Base-by-base conservation (phyloP, 2,113 vertebrate species). In the Polyodon spathula region DNA sequence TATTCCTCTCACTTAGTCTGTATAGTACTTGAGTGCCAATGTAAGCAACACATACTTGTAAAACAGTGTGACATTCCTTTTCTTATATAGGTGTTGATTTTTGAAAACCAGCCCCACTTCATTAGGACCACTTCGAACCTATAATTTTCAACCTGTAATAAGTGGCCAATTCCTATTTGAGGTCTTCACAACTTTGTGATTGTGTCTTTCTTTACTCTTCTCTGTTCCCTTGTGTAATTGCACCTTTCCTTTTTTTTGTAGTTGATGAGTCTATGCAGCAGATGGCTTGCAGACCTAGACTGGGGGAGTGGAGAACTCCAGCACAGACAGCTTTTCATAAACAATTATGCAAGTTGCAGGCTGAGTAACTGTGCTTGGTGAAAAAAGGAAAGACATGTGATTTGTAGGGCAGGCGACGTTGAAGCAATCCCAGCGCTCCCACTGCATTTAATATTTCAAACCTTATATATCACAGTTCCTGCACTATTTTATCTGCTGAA, bases 241-340 rank as follows among this genome's bases (percentile, higher is more conserved):
- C 7, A 44, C 42, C 42, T 44, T 44, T 44, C 4, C 7, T 9
- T 44, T 44, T 12, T 44, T 27, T 27, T 27, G 3, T 27, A 27
- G 27, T 27, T 27, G 15, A n/a, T 50, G 12, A 50, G 12, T 12
- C 12, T 6, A 50, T 50, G 12, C 14, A n/a, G 48, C 48, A 50
- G 48, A 50, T 50, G 48, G 6, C 12, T 50, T 50, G 48, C 48
- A 50, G 48, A 12, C 9, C 9, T 50, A 50, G 12, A 14, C 2
- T 10, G 48, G 48, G 4, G 5, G 8, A n/a, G 48, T 50, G 12
- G 15, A 12, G 48, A 50, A n/a, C 48, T n/a, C 12, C 8, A 12
- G 48, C 12, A 50, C 48, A 50, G 48, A 50, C 48, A 50, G 48
- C 9, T n/a, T 50, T n/a, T 50, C 48, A 50, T 50, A 50, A n/a